Evolutionary conservation across 1,140 invertebrate species (phyloP).

Genomic region (Leptestheria dahalacensis): DNA sequence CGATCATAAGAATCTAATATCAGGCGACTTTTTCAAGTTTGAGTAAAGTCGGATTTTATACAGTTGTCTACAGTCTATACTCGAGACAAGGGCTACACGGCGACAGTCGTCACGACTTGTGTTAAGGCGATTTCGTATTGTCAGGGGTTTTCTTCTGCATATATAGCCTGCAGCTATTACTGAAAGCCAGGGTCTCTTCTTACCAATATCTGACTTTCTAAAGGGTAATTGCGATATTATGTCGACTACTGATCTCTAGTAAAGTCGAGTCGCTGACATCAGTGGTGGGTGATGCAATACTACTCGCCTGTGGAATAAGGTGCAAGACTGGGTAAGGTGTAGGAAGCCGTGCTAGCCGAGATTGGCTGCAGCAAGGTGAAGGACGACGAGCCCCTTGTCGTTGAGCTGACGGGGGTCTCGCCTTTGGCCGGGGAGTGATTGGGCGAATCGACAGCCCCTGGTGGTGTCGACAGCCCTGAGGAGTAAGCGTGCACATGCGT

Average conservation of each 20-base stretch:
- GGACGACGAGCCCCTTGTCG: conserved; percentile 17
- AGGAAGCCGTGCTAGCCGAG: conserved; percentile 31
- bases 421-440: neutral
- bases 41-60: no score
- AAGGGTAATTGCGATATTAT: neutral
- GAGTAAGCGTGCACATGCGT: conserved; percentile 5
- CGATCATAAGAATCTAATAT: no score
- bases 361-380: conserved; percentile 37
- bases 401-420: conserved; percentile 13
- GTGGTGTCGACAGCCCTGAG: conserved; percentile 5
- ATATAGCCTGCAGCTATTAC: no score
- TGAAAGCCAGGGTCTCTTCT: no score
- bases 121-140: no score
- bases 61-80: no score
- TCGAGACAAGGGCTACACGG: no score
- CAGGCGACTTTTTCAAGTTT: no score
- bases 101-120: no score
- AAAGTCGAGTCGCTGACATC: neutral
- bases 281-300: neutral
- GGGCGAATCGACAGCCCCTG: neutral
- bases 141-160: no score
- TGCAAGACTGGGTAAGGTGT: conserved; percentile 51
- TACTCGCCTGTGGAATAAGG: conserved; percentile 52
- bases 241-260: neutral
- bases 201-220: no score